Evolutionary conservation across 2,888 invertebrate genomes (phyloP).

Genomic region (Formica aserva): DNA sequence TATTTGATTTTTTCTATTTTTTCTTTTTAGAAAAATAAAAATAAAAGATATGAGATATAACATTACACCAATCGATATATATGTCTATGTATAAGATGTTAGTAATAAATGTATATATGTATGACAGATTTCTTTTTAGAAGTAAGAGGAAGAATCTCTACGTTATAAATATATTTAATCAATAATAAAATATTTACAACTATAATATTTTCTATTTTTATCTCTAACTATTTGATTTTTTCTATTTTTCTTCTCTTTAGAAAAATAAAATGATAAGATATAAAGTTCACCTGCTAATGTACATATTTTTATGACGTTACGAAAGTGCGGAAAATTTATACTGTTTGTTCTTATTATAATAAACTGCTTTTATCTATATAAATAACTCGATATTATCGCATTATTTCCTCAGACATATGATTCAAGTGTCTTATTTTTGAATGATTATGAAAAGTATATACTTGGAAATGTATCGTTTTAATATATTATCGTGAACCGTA

Average conservation of each 20-base stretch:
- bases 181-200: slow-evolving; percentile 8
- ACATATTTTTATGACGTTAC: neutral
- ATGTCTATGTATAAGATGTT: too few relatives aligned
- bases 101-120: too few relatives aligned
- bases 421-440: neutral
- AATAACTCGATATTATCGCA: slow-evolving; percentile 63
- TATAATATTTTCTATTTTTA: neutral
- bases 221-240: neutral
- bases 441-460: slow-evolving; percentile 9
- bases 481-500: slow-evolving; percentile 9
- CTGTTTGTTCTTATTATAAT: slow-evolving; percentile 55
- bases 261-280: neutral
- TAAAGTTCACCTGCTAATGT: neutral
- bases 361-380: slow-evolving; percentile 66
- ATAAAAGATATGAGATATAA: too few relatives aligned
- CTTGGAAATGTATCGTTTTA: neutral
- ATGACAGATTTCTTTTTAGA: too few relatives aligned
- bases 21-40: too few relatives aligned
- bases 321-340: slow-evolving; percentile 67
- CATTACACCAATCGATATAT: too few relatives aligned
- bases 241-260: neutral
- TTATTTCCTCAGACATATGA: slow-evolving; percentile 58
- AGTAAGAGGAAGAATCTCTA: too few relatives aligned
- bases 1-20: too few relatives aligned
- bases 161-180: neutral